phyloP scores from a whole-genome alignment of 1,140 invertebrate species.

The Oncopodura yosiiana region DNA sequence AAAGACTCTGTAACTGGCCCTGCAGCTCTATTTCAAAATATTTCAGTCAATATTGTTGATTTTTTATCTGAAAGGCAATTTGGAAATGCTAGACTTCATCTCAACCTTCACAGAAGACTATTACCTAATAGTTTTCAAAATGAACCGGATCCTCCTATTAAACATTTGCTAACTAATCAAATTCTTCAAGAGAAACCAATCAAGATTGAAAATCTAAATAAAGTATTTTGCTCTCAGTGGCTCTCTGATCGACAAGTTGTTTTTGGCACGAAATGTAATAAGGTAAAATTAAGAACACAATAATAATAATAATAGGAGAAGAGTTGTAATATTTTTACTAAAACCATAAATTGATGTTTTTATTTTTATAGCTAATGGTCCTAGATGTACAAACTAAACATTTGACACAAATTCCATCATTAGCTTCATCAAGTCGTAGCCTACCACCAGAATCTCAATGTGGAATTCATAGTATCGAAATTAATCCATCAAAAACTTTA shows the following conservation, averaged over 20 bases:
- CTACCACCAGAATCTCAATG: slow-evolving; percentile 53
- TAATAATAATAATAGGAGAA: not conserved
- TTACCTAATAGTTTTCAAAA: slow-evolving; percentile 55
- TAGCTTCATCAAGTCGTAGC: slow-evolving; percentile 42
- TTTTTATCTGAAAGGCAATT: slow-evolving; percentile 66
- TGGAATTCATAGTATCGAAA: slow-evolving; percentile 85
- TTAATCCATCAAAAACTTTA: slow-evolving; percentile 83
- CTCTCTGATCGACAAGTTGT: slow-evolving; percentile 86
- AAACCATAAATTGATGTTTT: slow-evolving; percentile 14
- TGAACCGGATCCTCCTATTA: slow-evolving; percentile 64
- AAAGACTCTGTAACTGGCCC: no score
- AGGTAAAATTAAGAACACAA: slow-evolving; percentile 50
- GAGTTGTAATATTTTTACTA: slow-evolving; percentile 2
- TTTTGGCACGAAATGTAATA: slow-evolving; percentile 94
- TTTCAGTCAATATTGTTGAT: slow-evolving; percentile 76
- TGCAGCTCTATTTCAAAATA: slow-evolving; percentile 52
- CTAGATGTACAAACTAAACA: slow-evolving; percentile 67
- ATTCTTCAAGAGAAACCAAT: slow-evolving; percentile 75
- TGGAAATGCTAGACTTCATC: slow-evolving; percentile 43
- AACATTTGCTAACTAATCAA: slow-evolving; percentile 77
- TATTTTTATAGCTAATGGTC: slow-evolving; percentile 58
- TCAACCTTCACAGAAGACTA: slow-evolving; percentile 26
- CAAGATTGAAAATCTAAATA: slow-evolving; percentile 77
- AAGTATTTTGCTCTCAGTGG: slow-evolving; percentile 95
- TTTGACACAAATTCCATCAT: slow-evolving; percentile 73